phyloP scores from a whole-genome alignment of 2,113 vertebrate genomes.

The Mungos mungo region DNA sequence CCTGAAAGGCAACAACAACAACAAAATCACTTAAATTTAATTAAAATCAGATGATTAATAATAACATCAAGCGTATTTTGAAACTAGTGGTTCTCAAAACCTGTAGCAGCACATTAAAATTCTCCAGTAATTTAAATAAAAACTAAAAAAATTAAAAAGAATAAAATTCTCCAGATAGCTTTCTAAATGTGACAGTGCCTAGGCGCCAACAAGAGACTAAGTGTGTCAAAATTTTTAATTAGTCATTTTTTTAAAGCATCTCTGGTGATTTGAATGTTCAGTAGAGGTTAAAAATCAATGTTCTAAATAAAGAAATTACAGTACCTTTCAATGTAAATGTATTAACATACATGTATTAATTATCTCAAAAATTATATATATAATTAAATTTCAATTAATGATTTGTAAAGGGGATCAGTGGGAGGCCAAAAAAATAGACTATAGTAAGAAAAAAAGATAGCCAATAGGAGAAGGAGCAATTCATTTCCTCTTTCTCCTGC shows the following conservation, averaged over 20 bases:
- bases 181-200: background rate
- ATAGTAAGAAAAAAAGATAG: background rate
- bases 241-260: background rate
- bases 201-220: background rate
- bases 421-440: background rate
- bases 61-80: background rate
- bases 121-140: background rate
- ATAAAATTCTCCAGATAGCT: background rate
- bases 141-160: background rate
- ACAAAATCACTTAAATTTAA: background rate
- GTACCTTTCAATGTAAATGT: background rate
- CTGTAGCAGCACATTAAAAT: background rate
- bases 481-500: accelerated
- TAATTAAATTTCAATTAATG: background rate
- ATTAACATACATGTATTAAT: background rate
- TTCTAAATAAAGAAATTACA: background rate
- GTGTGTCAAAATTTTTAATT: background rate
- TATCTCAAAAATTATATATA: background rate
- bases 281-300: background rate
- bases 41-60: background rate
- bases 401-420: background rate
- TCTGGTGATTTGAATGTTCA: background rate
- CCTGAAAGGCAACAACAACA: background rate
- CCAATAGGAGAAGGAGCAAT: background rate
- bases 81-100: background rate